Percentiles rank a stretch among this genome's conserved stretches.
These are phyloP conservation scores for rat (Rattus norvegicus) DNA, from an alignment of 2,113 vertebrate genomes.

Conservation along the genomic window GRCr8 NC_086036.1:50497001-50497500, in stretches of 20 bases:
- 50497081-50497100: no score
- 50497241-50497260: not conserved
- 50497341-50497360: not conserved
- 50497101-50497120: no score
- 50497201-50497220: not conserved
- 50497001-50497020: not conserved
- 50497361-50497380: not conserved
- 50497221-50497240: not conserved
- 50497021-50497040: not conserved
- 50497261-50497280: not conserved
- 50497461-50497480: not conserved
- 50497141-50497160: not conserved
- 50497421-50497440: not conserved
- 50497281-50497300: not conserved
- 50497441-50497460: not conserved
- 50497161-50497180: not conserved
- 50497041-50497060: not conserved
- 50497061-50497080: not conserved
- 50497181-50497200: not conserved
- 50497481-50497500: not conserved
- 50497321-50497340: not conserved
- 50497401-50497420: not conserved
- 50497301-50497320: not conserved
- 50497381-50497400: not conserved
- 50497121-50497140: accelerated